Evolutionary conservation across 1,140 invertebrate genomes (phyloP).

Genomic region (Dendrolimus kikuchii): DNA sequence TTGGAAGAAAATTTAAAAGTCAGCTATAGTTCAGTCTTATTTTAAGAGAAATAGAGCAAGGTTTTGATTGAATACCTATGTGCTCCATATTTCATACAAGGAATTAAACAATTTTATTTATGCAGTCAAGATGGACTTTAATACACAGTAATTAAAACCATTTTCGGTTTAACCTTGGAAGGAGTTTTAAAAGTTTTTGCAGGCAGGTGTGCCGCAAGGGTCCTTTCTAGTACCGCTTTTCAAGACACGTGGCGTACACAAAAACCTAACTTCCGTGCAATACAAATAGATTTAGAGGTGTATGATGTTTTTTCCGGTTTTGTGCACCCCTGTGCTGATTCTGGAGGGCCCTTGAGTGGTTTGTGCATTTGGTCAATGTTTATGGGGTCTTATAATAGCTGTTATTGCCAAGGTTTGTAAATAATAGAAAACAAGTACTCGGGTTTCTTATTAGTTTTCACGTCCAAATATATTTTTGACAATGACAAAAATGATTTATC

Average conservation of each 20-base stretch:
- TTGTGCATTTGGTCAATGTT: conserved; percentile 12
- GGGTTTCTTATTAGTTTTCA: too few relatives aligned
- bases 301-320: conserved; percentile 65
- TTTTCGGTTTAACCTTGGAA: too few relatives aligned
- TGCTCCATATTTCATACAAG: conserved; percentile 1
- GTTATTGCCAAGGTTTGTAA: not conserved
- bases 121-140: not conserved
- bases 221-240: conserved; percentile 48
- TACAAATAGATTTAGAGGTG: conserved; percentile 63
- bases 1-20: too few relatives aligned
- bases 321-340: conserved; percentile 31
- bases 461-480: too few relatives aligned
- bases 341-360: conserved; percentile 21
- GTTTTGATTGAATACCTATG: too few relatives aligned
- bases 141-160: not conserved
- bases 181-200: not conserved
- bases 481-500: too few relatives aligned
- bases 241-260: conserved; percentile 53
- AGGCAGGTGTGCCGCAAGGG: conserved; percentile 60
- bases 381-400: conserved; percentile 6
- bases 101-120: conserved; percentile 23
- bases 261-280: conserved; percentile 49
- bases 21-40: too few relatives aligned
- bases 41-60: too few relatives aligned
- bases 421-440: not conserved